Conservation (phyloP, 2,888 invertebrate species). For the Euphydryas editha region DNA sequence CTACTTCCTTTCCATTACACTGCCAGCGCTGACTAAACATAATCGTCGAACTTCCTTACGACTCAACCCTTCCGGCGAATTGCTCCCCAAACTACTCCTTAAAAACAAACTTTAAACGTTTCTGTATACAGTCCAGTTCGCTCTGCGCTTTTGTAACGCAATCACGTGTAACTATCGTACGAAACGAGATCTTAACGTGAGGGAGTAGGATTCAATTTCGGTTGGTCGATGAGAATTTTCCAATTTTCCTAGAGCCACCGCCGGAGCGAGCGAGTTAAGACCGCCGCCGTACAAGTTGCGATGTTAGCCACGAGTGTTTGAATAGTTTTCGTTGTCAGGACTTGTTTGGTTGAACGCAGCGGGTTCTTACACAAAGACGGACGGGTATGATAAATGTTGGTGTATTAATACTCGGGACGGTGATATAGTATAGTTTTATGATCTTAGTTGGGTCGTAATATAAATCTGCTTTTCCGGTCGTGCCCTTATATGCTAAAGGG, state of each 20-base stretch:
- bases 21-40: constrained; percentile 81
- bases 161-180: constrained; percentile 32
- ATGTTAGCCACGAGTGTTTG: constrained; percentile 76
- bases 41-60: constrained; percentile 84
- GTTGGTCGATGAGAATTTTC: constrained; percentile 56
- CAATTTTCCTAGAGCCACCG: constrained; percentile 79
- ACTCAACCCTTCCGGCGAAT: constrained; percentile 80
- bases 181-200: constrained; percentile 30
- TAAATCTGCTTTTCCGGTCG: constrained; percentile 78
- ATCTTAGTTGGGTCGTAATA: constrained; percentile 81
- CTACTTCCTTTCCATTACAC: constrained; percentile 82
- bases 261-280: constrained; percentile 81
- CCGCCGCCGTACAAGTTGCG: constrained; percentile 77
- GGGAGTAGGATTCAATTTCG: constrained; percentile 42
- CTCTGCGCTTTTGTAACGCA: constrained; percentile 32
- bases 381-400: constrained; percentile 79
- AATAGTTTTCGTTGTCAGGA: constrained; percentile 77
- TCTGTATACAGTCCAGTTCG: constrained; percentile 52
- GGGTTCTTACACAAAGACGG: constrained; percentile 81
- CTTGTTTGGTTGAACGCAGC: constrained; percentile 74
- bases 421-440: constrained; percentile 80
- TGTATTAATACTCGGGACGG: constrained; percentile 77
- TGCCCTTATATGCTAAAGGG: constrained; percentile 58
- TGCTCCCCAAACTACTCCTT: constrained; percentile 52
- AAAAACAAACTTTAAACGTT: constrained; percentile 59